phyloP scores from a whole-genome alignment of 2,113 vertebrate species.

The Calyptommatus sinebrachiatus region DNA sequence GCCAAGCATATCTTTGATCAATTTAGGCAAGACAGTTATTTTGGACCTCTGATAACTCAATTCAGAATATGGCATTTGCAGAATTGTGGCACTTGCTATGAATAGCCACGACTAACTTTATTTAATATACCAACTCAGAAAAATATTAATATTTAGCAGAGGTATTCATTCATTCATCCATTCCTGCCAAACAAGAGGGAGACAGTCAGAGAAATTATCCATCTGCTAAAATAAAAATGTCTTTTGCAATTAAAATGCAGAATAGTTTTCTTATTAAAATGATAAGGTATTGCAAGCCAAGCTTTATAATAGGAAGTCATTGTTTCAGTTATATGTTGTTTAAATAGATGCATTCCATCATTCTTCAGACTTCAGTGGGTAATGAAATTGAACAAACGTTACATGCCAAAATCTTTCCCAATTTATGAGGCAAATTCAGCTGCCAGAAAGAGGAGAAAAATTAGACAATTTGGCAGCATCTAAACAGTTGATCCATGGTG shows the following conservation, averaged over 20 bases:
- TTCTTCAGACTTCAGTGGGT: slow-evolving; percentile 6
- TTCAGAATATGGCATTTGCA: background rate
- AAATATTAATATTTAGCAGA: background rate
- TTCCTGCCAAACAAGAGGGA: background rate
- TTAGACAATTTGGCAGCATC: slow-evolving; percentile 8
- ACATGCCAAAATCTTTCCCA: slow-evolving; percentile 10
- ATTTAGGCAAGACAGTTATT: background rate
- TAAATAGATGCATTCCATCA: slow-evolving; percentile 28
- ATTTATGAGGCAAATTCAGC: slow-evolving; percentile 30
- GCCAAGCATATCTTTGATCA: background rate
- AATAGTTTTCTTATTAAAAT: background rate
- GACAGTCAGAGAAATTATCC: background rate
- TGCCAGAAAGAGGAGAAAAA: slow-evolving; percentile 19
- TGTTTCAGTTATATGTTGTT: slow-evolving; percentile 31
- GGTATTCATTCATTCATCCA: background rate
- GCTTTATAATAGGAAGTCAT: background rate
- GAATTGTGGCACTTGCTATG: background rate
- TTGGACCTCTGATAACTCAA: background rate
- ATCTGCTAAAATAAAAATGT: background rate
- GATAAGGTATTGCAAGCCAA: background rate
- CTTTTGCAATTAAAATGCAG: background rate
- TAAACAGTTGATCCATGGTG: slow-evolving; percentile 22
- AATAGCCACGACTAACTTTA: background rate
- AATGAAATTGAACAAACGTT: slow-evolving; percentile 46
- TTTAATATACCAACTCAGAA: background rate